Base-by-base conservation (phyloP, 2,888 invertebrate genomes). In the Schrankia costaestrigalis region DNA sequence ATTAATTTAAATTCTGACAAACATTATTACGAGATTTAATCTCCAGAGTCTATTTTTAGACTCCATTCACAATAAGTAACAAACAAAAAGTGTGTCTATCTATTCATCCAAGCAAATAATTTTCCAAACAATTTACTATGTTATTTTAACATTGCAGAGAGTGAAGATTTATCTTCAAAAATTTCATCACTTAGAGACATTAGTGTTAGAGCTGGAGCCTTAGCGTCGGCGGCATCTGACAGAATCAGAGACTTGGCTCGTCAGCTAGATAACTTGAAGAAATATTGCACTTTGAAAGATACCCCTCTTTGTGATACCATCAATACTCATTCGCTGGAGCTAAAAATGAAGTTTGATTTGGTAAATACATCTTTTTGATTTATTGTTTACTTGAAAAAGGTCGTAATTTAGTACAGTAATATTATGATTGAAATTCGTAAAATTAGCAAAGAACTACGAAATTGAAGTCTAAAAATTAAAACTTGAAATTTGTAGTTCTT, bases 241-340 rank as follows among this genome's bases (percentile, higher is more conserved):
- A 89, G 90, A 44, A 87, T 92, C 29, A 84, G 81, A 28, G 91
- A 91, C 49, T 78, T 93, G 46, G 79, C 89, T 2, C 81, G 87
- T 10, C 91, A 92, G 50, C 73, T 93, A 31, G 90, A 91, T 35
- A 78, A 81, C 26, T 71, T 90, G 22, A 87, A 90, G 64, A 91
- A 92, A 53, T 91, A 92, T 58, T 95, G 95, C 70, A 85, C 89
- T 28, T 77, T 87, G 33, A 90, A 92, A 57, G 95, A 95, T 77
- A 89, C 92, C 14, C 90, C 93, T 24, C 89, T 95, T 1, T 95
- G 95, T 71, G 94, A 94, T 50, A 93, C 94, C 8, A 83, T 95
- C 48, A 92, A 94, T 64, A 90, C 93, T 31, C 86, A 92, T 44
- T 92, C 93, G 22, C 88, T 95, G 49, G 92, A 92, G 46, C 82